phyloP scores from a whole-genome alignment of 2,888 invertebrate species.

The Meteorus cinctellus region DNA sequence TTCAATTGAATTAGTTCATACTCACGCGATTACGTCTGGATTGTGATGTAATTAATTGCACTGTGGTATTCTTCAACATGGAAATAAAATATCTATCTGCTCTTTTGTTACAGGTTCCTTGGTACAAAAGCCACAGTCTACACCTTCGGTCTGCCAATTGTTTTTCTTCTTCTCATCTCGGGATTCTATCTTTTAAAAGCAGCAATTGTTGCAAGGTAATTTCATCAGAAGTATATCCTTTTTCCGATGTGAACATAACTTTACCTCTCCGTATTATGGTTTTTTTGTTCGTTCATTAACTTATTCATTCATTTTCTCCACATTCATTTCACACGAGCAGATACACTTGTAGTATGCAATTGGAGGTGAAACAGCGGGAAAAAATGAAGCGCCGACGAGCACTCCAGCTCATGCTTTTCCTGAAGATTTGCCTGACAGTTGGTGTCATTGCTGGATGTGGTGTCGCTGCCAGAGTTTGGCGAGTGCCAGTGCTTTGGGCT shows the following conservation, averaged over 20 bases:
- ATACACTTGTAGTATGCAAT: constrained; percentile 78
- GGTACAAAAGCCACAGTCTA: constrained; percentile 74
- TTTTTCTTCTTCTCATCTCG: constrained; percentile 73
- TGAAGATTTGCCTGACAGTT: constrained; percentile 75
- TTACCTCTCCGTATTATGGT: background rate
- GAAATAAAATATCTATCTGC: constrained; percentile 10
- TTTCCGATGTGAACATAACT: background rate
- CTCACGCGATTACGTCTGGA: background rate
- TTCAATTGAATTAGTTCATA: background rate
- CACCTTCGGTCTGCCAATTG: constrained; percentile 76
- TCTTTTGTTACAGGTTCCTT: constrained; percentile 73
- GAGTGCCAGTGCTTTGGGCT: constrained; percentile 69
- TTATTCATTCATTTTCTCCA: background rate
- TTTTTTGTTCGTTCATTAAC: background rate
- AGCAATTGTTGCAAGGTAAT: constrained; percentile 75
- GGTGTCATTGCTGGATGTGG: constrained; percentile 73
- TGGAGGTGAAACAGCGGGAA: constrained; percentile 77
- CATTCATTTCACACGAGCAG: constrained; percentile 57
- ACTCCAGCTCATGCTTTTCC: constrained; percentile 77
- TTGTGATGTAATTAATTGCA: background rate
- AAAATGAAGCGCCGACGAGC: constrained; percentile 78
- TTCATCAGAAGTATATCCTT: constrained; percentile 31
- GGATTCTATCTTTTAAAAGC: constrained; percentile 75
- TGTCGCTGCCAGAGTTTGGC: constrained; percentile 69
- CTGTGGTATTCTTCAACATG: constrained; percentile 2